These are phyloP conservation scores for Thamnophis sirtalis DNA, from an alignment of 2,113 vertebrate species.

Conservation along the genomic window DNA sequence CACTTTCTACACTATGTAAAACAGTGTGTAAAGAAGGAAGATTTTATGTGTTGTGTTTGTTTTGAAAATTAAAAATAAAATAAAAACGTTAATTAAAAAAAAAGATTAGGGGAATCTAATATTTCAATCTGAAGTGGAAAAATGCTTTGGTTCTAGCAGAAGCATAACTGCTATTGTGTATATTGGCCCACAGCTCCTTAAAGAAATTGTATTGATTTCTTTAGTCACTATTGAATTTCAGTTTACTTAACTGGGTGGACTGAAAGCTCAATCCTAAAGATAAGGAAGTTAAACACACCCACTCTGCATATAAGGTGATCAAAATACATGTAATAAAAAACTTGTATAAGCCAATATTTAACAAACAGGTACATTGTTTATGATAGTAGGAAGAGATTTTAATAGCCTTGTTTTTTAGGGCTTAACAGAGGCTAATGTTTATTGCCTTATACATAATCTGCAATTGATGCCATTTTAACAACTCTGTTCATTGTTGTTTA, in stretches of 20 bases:
- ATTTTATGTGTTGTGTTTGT: no score
- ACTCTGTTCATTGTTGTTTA: neutral
- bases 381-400: neutral
- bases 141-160: neutral
- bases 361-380: slow-evolving; percentile 9
- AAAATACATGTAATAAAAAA: slow-evolving; percentile 23
- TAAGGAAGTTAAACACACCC: neutral
- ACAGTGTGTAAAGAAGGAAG: no score
- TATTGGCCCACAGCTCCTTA: neutral
- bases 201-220: neutral
- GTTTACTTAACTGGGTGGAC: neutral
- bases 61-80: no score
- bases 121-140: neutral
- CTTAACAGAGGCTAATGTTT: neutral
- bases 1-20: no score
- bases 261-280: neutral
- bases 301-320: neutral
- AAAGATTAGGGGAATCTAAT: neutral
- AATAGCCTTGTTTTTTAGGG: neutral
- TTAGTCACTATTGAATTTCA: neutral
- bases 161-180: neutral
- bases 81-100: no score
- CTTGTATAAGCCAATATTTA: neutral
- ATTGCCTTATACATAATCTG: neutral
- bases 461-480: neutral